Percentiles rank a stretch among this genome's conserved stretches.
phyloP scores from a whole-genome alignment of 2,797 vertebrate genomes.

The Borostomias antarcticus region DNA sequence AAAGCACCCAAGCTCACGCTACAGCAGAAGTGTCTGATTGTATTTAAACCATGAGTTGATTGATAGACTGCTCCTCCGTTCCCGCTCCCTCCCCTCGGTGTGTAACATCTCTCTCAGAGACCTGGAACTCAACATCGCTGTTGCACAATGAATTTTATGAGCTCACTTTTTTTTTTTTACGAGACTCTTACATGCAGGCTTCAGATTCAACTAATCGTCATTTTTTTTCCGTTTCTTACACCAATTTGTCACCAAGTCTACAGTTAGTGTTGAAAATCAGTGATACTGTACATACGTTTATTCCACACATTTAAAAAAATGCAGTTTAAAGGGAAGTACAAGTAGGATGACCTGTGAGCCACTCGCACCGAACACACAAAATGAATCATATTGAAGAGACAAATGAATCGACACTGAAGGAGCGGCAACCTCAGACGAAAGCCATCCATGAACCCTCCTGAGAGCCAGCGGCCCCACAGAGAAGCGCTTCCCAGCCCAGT shows the following conservation, averaged over 20 bases:
- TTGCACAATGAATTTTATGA: conserved; percentile 52
- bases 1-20: conserved; percentile 56
- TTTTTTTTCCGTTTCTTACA: conserved; percentile 21
- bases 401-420: conserved; percentile 40
- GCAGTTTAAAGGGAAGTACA: conserved; percentile 59
- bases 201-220: background rate
- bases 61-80: conserved; percentile 63
- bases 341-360: conserved; percentile 10
- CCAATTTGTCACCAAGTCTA: conserved; percentile 42
- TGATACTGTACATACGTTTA: conserved; percentile 64
- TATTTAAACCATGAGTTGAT: conserved; percentile 68
- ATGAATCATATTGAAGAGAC: conserved; percentile 32
- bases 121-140: conserved; percentile 54
- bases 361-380: conserved; percentile 1
- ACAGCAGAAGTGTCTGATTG: conserved; percentile 57
- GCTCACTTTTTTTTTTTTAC: conserved; percentile 33
- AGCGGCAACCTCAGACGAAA: conserved; percentile 29
- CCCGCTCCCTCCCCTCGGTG: conserved; percentile 54
- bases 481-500: conserved; percentile 82
- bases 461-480: conserved; percentile 14
- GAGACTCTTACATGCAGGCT: conserved; percentile 18
- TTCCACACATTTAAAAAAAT: conserved; percentile 53
- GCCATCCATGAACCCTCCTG: conserved; percentile 32
- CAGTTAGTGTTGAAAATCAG: conserved; percentile 51
- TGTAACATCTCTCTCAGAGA: conserved; percentile 67